Base-by-base conservation (phyloP, 2,888 invertebrate genomes). In the Prionchulus punctatus region DNA sequence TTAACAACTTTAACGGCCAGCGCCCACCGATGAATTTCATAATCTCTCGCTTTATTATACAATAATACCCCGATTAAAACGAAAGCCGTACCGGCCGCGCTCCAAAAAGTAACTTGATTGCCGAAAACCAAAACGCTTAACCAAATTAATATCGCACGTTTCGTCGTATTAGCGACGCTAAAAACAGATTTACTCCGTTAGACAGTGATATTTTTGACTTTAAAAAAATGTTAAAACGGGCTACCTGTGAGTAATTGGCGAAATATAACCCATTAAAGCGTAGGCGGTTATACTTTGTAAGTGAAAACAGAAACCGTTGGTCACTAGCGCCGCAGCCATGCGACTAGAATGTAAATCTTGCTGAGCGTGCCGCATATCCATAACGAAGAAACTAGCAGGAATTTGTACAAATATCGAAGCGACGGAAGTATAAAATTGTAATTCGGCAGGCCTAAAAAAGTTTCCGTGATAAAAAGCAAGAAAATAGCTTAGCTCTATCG, bases 261-360 rank as follows among this genome's bases (percentile, higher is more conserved):
- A 83, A 67, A 85, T 83, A 66, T 82, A 83, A 67, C 82, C 82
- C 82, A 85, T 83, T 60, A 84, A 77, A 59, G 83, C 82, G 70
- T 84, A 84, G 3, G 84, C 84, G 47, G 82, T 82, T 66, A 84
- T 82, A 69, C 82, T 83, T 78, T 85, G 85, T 68, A 82, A 82
- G 72, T 85, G 84, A 72, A 84, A 85, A 72, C 82, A 83, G 30
- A 83, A 68, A 55, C 84, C 85, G 70, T 84, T 83, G 21, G 83
- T 71, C 54, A 82, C 69, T 66, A 81, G 80, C 60, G 79, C 79
- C 45, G 78, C 70, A 28, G 82, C 66, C 61, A 75, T 65, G 21
- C 67, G 65, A 53, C 79, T 63, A 57, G 43, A 45, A 18, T 71
- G 71, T 56, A 79, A 69, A 62, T 78, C 77, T 30, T 66, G 60